Evolutionary conservation across 2,113 vertebrate genomes (phyloP).

Genomic region (Chrysemys picta): DNA sequence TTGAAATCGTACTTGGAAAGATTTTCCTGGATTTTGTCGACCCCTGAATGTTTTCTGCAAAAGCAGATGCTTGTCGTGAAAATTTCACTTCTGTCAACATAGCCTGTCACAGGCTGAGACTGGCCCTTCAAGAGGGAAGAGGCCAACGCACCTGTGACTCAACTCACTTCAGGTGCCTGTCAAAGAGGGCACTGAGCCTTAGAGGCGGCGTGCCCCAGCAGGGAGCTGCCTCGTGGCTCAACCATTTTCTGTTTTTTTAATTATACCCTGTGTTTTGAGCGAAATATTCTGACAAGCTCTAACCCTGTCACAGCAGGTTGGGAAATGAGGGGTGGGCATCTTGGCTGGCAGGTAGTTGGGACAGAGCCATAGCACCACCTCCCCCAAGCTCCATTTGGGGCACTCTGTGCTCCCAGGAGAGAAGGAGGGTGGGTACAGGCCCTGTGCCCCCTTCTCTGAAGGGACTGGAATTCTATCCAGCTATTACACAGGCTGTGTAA

Average conservation of each 20-base stretch:
- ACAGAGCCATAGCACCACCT: not conserved
- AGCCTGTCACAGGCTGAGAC: not conserved
- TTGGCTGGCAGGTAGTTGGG: too few species aligned
- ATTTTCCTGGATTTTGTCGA: not conserved
- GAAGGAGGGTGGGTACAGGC: not conserved
- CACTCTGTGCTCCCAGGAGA: not conserved
- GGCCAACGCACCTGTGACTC: too few species aligned
- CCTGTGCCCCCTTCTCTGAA: not conserved
- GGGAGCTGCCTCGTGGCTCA: not conserved
- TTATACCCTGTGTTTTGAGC: not conserved
- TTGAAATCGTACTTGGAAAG: not conserved
- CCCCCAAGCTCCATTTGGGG: not conserved
- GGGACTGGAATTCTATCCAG: not conserved
- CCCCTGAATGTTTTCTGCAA: not conserved
- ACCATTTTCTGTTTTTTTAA: not conserved
- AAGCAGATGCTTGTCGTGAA: not conserved
- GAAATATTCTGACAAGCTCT: not conserved
- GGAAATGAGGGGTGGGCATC: not conserved
- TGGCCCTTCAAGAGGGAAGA: too few species aligned
- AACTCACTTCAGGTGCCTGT: too few species aligned
- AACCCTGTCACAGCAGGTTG: not conserved
- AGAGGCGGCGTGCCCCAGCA: too few species aligned
- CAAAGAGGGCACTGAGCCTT: too few species aligned
- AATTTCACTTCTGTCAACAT: constrained; percentile 1
- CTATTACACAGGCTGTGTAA: not conserved